Conservation (phyloP, 2,888 invertebrate genomes). For the Agrilus mali region DNA sequence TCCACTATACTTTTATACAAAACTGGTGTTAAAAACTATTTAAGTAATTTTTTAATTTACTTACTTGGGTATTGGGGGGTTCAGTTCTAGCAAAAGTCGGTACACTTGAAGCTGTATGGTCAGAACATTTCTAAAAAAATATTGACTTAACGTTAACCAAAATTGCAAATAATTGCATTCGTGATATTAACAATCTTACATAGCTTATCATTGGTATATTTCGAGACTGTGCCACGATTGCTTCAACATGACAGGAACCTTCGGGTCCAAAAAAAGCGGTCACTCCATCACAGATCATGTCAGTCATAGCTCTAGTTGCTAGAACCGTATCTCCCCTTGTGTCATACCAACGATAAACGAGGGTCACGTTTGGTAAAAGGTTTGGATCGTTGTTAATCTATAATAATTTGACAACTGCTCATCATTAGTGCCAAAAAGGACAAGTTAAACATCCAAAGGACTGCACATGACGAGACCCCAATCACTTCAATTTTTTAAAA, state of each 20-base stretch:
- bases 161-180: not conserved
- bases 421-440: constrained; percentile 3
- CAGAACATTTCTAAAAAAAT: constrained; percentile 80
- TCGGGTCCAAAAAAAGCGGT: constrained; percentile 93
- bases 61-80: constrained; percentile 84
- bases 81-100: constrained; percentile 89
- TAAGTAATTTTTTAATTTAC: constrained; percentile 2
- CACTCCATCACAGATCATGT: constrained; percentile 83
- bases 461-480: constrained; percentile 1
- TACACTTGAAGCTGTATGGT: constrained; percentile 74
- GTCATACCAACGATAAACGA: constrained; percentile 69
- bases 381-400: constrained; percentile 60
- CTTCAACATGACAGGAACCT: constrained; percentile 87
- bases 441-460: constrained; percentile 5
- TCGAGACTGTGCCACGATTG: constrained; percentile 83
- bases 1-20: no score
- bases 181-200: constrained; percentile 50
- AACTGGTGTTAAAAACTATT: no score
- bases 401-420: constrained; percentile 13
- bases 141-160: not conserved
- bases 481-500: not conserved
- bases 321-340: constrained; percentile 74
- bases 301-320: constrained; percentile 72
- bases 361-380: constrained; percentile 60
- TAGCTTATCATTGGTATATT: constrained; percentile 96